Conservation (phyloP, 2,797 vertebrate species). For the Enteromius treurensis region DNA sequence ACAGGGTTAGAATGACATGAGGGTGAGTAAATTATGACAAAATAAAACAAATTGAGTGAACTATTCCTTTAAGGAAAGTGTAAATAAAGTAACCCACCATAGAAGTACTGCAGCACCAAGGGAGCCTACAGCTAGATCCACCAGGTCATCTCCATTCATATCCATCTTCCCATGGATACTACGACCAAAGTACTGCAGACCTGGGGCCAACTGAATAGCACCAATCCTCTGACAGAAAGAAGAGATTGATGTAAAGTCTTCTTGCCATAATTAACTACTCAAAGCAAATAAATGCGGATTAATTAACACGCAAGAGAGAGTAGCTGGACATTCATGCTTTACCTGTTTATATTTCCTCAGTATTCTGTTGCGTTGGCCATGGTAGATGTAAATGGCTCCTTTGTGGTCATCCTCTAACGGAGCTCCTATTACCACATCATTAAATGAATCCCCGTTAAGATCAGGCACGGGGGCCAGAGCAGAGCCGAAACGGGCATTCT, state of each 20-base stretch:
- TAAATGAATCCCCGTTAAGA: constrained; percentile 93
- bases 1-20: neutral
- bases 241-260: neutral
- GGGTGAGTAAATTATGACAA: neutral
- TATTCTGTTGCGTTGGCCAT: constrained; percentile 81
- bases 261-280: neutral
- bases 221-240: constrained; percentile 83
- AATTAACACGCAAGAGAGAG: neutral
- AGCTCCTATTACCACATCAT: constrained; percentile 91
- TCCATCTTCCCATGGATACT: constrained; percentile 93
- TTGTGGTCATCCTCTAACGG: constrained; percentile 90
- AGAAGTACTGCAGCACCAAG: constrained; percentile 90
- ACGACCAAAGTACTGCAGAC: constrained; percentile 92
- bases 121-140: constrained; percentile 92
- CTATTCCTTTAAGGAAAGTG: neutral
- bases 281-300: constrained; percentile 2
- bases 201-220: constrained; percentile 79
- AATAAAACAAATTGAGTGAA: neutral
- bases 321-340: neutral
- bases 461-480: constrained; percentile 89
- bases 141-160: constrained; percentile 89
- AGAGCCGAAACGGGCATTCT: constrained; percentile 94
- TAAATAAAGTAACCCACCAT: constrained; percentile 80
- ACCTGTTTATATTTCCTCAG: constrained; percentile 93
- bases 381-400: constrained; percentile 92